Base-by-base conservation (phyloP, 1,140 invertebrate genomes). In the Mamestra configurata region DNA sequence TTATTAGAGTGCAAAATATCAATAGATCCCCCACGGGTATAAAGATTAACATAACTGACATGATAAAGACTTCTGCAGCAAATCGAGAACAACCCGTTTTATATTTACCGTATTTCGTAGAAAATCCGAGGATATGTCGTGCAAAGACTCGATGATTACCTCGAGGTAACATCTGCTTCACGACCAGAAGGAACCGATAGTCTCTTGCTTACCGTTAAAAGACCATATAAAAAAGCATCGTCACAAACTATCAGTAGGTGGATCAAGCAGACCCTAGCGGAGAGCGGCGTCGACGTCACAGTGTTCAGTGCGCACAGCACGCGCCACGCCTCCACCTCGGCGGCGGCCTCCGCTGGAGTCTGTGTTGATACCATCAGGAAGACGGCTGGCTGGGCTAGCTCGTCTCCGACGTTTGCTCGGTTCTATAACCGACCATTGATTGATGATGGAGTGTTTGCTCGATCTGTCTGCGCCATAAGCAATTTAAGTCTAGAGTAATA, bases 321-420 rank as follows among this genome's bases (percentile, higher is more conserved):
- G 0, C 85, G 89, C 0, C 91, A 93, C 79, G 88, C 89, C 0
- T 46, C 89, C 31, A 90, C 89, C 0, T 93, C 92, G 7, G 64
- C 80, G 2, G 90, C 91, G n/a, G 49, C 61, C 20, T 15, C 40
- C 24, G 79, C 79, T 13, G 90, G 90, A 6, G 55, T 88, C 0
- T 76, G 73, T 37, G n/a, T n/a, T n/a, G n/a, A n/a, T n/a, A n/a
- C n/a, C n/a, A n/a, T n/a, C n/a, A n/a, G n/a, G n/a, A n/a, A n/a
- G n/a, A n/a, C n/a, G n/a, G n/a, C n/a, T n/a, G n/a, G n/a, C n/a
- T n/a, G n/a, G n/a, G n/a, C n/a, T n/a, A n/a, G n/a, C n/a, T n/a
- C n/a, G n/a, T n/a, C n/a, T n/a, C n/a, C n/a, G n/a, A n/a, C n/a
- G n/a, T n/a, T n/a, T n/a, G n/a, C n/a, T n/a, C n/a, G n/a, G n/a